Percentiles rank a stretch among this genome's conserved stretches.
These are phyloP conservation scores for Alaudala cheleensis DNA, from an alignment of 2,113 vertebrate genomes.

Conservation along the genomic window DNA sequence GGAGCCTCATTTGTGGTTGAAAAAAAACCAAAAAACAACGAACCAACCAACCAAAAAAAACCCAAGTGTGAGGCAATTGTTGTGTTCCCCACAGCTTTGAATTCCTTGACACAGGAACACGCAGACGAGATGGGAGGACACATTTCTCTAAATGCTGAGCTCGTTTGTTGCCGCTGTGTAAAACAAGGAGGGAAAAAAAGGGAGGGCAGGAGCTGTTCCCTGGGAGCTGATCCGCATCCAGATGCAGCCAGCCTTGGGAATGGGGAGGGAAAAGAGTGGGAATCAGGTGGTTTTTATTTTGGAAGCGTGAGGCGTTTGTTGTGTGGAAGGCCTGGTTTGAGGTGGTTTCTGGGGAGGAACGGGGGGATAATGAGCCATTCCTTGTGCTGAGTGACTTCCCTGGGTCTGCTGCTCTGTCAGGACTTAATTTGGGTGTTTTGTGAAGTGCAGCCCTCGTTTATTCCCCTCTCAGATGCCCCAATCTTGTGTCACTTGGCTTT, in stretches of 20 bases:
- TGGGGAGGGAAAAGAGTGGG: background rate
- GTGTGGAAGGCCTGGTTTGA: background rate
- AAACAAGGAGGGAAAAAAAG: background rate
- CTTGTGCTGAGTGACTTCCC: background rate
- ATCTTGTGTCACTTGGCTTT: background rate
- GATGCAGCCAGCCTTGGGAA: background rate
- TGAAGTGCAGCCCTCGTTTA: background rate
- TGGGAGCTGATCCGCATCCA: background rate
- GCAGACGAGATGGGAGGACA: background rate
- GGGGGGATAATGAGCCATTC: background rate
- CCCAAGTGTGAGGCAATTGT: background rate
- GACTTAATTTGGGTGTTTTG: background rate
- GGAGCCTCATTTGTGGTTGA: background rate
- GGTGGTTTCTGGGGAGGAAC: background rate
- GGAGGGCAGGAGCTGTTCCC: background rate
- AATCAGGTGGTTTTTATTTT: background rate
- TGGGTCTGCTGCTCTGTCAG: background rate
- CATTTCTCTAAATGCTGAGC: background rate
- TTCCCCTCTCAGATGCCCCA: background rate
- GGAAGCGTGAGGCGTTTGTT: accelerated
- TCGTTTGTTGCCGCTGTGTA: background rate
- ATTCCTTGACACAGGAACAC: background rate
- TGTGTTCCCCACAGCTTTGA: background rate
- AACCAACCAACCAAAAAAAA: background rate
- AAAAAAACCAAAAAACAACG: background rate